These are phyloP conservation scores for Camelus dromedarius DNA, from an alignment of 2,113 vertebrate species.

Conservation along the genomic window DNA sequence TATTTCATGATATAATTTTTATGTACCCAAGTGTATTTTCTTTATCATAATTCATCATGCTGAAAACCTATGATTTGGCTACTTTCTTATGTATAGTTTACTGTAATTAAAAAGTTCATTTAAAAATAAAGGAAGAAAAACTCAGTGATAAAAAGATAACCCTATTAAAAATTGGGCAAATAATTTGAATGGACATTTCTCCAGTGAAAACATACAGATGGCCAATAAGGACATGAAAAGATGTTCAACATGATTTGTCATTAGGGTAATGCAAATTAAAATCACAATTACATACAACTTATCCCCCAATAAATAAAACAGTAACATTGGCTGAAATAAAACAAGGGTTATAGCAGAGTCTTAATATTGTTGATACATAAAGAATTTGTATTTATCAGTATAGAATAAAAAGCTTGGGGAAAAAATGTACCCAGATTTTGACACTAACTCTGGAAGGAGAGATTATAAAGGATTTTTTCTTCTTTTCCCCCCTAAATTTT, in stretches of 20 bases:
- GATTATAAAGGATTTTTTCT: background rate
- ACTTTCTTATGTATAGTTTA: background rate
- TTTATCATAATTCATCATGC: constrained; percentile 20
- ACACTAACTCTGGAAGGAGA: background rate
- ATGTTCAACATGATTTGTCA: background rate
- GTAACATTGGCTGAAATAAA: no score
- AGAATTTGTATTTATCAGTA: constrained; percentile 9
- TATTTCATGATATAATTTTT: background rate
- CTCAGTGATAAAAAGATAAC: background rate
- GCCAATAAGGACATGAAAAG: background rate
- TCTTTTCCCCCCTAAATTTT: background rate
- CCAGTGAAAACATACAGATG: background rate
- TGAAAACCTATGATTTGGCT: background rate
- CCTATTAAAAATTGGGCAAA: constrained; percentile 44
- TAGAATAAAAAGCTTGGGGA: background rate
- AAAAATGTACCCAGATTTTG: background rate
- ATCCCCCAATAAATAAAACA: background rate
- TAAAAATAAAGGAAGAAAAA: constrained; percentile 43
- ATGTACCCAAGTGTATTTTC: background rate
- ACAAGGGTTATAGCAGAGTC: constrained; percentile 22
- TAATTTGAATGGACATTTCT: background rate
- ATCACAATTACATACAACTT: background rate
- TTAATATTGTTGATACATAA: constrained; percentile 5
- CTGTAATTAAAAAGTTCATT: constrained; percentile 47
- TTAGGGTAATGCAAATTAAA: constrained; percentile 13